Evolutionary conservation across 2,797 vertebrate species (phyloP), one percentile per base, ranked within the genome.

Genomic region (Pseudomugil gertrudae): DNA sequence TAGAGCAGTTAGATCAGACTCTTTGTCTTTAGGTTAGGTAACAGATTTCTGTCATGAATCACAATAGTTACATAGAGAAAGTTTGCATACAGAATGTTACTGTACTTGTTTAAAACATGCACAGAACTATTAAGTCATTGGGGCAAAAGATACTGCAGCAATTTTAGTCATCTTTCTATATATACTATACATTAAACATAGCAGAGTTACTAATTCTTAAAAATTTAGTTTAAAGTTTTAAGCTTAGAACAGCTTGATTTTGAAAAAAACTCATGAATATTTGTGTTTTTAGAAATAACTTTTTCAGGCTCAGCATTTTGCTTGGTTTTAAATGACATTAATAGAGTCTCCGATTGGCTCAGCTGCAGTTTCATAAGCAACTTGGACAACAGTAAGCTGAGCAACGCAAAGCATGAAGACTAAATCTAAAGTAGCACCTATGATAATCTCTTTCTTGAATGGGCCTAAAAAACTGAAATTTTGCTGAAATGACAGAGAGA

Each of bases 401-500:
- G 27, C 10, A 48, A 76, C 59, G 56, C 47, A 48, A 51, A 43
- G 68, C 73, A 63, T 45, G 51, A 67, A 73, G 59, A 78, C 77
- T 65, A 64, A 80, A 84, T 52, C 59, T 69, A 83, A 69, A 78
- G 81, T 77, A 80, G 58, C 30, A 52, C 69, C 71, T 87, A 79
- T 72, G 78, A 79, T 83, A 88, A 88, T 87, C 74, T 78, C 84
- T 76, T 88, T 84, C 79, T 91, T 87, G 83, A 90, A 90, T 85
- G 82, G 78, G 67, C 72, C 81, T 63, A 76, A 90, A 91, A 87
- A 86, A 84, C 75, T 81, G 80, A 92, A 91, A 92, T 45, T 87
- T 80, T 90, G 80, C 88, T 93, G 83, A 93, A 93, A 93, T 92
- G 87, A 93, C 90, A 92, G 87, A 92, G 90, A 90, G 88, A 90